These are phyloP conservation scores for Hydropotes inermis DNA, from an alignment of 2,113 vertebrate genomes.

Conservation along the genomic window DNA sequence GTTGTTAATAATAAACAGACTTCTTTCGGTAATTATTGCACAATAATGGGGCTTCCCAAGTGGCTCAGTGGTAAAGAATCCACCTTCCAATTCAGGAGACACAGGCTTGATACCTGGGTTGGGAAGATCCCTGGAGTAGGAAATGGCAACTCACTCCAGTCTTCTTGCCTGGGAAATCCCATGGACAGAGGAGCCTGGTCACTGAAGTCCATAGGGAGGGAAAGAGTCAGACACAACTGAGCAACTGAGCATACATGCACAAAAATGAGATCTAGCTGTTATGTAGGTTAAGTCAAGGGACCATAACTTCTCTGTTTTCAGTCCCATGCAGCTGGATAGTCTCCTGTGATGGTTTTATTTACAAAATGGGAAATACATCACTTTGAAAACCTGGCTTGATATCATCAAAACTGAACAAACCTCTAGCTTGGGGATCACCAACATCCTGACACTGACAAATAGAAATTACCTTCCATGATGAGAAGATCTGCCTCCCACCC, in stretches of 20 bases:
- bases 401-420: background rate
- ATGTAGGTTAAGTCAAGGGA: background rate
- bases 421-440: conserved; percentile 48
- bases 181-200: background rate
- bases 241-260: background rate
- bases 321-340: background rate
- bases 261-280: background rate
- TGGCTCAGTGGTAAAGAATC: background rate
- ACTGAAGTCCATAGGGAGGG: background rate
- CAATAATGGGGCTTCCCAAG: background rate
- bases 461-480: background rate
- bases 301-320: background rate
- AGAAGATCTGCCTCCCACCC: background rate
- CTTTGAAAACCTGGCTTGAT: conserved; percentile 3
- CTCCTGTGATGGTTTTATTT: conserved; percentile 62
- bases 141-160: background rate
- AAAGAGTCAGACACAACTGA: background rate
- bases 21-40: background rate
- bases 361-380: conserved; percentile 31
- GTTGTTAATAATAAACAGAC: background rate
- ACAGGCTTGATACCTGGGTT: background rate
- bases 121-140: background rate
- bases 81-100: background rate
- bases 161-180: background rate
- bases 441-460: background rate